A percentile compares a stretch with the other conserved stretches of the same genome.
Evolutionary conservation across 2,113 vertebrate species (phyloP).

Genomic region (Nymphicus hollandicus): DNA sequence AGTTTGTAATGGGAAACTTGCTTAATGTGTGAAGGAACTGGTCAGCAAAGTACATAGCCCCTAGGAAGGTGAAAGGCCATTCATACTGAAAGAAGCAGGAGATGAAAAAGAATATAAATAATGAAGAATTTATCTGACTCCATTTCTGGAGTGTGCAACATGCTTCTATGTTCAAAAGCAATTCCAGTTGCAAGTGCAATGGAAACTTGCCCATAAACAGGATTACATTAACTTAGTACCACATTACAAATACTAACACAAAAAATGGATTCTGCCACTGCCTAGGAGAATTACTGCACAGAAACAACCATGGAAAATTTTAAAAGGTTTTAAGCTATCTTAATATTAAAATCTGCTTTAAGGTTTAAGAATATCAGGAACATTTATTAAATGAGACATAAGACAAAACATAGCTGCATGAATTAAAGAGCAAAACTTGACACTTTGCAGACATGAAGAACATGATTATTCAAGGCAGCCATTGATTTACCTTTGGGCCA

Average conservation of each 20-base stretch:
- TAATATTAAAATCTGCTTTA: conserved; percentile 71
- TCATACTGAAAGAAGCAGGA: neutral
- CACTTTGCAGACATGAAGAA: neutral
- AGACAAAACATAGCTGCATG: conserved; percentile 67
- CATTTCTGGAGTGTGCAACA: neutral
- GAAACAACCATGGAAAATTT: neutral
- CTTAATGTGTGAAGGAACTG: neutral
- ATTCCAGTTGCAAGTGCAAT: neutral
- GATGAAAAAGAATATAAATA: neutral
- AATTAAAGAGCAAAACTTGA: conserved; percentile 58
- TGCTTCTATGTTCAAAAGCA: neutral
- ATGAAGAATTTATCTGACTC: neutral
- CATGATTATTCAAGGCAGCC: neutral
- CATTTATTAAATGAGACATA: conserved; percentile 48
- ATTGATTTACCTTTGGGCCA: conserved; percentile 89
- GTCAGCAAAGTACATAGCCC: neutral
- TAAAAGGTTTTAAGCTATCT: neutral
- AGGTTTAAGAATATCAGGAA: conserved; percentile 77
- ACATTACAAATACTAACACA: neutral
- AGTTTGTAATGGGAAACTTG: neutral
- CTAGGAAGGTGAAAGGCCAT: neutral
- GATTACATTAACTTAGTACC: neutral
- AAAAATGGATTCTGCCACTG: neutral
- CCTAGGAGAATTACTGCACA: neutral
- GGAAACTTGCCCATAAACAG: neutral